These are phyloP conservation scores for Pelmatolapia mariae DNA, from an alignment of 2,113 vertebrate genomes.

Conservation along the genomic window DNA sequence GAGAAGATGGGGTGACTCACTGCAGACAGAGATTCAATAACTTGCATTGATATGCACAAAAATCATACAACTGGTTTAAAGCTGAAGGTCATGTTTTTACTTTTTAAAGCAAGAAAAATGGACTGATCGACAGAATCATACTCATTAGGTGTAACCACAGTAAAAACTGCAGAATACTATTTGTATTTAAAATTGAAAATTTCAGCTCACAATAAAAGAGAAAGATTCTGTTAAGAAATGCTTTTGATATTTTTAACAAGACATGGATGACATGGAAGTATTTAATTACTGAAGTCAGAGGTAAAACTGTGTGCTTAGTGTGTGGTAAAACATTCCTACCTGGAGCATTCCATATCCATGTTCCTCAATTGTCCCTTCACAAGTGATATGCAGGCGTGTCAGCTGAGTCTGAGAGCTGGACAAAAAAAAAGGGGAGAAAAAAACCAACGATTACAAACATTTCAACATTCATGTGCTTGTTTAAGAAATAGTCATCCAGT, in stretches of 20 bases:
- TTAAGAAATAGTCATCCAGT: neutral
- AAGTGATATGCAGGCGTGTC: constrained; percentile 84
- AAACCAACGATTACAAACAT: neutral
- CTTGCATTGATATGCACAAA: neutral
- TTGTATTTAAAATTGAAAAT: neutral
- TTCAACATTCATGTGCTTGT: neutral
- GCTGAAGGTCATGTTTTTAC: neutral
- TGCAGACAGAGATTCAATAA: neutral
- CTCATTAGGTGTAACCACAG: neutral
- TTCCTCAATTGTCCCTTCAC: constrained; percentile 90
- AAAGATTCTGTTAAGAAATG: neutral
- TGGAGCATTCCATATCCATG: constrained; percentile 93
- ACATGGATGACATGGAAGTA: neutral
- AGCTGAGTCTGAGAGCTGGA: constrained; percentile 82
- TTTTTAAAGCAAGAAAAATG: neutral
- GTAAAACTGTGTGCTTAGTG: neutral
- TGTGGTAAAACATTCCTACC: constrained; percentile 66
- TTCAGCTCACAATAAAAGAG: neutral
- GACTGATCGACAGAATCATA: neutral
- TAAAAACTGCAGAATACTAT: neutral
- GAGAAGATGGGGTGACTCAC: neutral
- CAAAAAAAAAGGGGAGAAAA: neutral
- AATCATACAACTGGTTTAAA: neutral
- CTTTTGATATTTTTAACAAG: neutral
- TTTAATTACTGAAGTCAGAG: neutral